Evolutionary conservation across 92 coral and sea anemone genomes (phyloP).

Genomic region (Porites cylindrica): DNA sequence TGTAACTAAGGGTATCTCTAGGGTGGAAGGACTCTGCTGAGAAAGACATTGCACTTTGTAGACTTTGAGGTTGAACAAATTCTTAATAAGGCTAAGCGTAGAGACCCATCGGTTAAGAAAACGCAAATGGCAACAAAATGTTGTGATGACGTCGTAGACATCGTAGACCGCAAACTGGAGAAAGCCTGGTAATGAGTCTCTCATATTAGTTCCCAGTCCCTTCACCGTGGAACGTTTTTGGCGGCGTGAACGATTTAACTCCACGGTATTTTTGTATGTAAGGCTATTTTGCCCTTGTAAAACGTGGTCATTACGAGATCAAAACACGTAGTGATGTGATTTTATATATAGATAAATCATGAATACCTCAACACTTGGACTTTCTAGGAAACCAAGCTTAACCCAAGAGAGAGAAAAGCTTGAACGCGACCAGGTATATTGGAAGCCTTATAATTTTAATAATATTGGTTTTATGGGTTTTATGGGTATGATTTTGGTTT

Average conservation of each 20-base stretch:
- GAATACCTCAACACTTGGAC: conserved; percentile 64
- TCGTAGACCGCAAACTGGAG: too few species aligned
- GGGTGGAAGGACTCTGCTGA: too few species aligned
- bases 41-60: too few species aligned
- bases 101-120: too few species aligned
- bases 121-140: too few species aligned
- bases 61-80: too few species aligned
- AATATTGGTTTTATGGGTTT: conserved; percentile 25
- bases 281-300: neutral
- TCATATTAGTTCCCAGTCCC: neutral
- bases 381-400: conserved; percentile 73
- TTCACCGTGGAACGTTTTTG: conserved; percentile 13
- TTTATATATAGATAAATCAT: neutral
- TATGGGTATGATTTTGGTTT: neutral
- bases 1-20: too few species aligned
- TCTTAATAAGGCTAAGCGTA: too few species aligned
- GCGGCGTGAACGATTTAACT: conserved; percentile 26
- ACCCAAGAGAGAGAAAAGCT: conserved; percentile 88
- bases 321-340: conserved; percentile 9
- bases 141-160: too few species aligned
- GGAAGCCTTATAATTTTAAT: neutral
- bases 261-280: neutral
- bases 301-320: neutral
- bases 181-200: too few species aligned
- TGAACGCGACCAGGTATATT: conserved; percentile 89